A percentile compares a stretch with the other conserved stretches of the same genome.
Conservation (phyloP, 1,140 invertebrate species). For the Wiebesia pumilae region DNA sequence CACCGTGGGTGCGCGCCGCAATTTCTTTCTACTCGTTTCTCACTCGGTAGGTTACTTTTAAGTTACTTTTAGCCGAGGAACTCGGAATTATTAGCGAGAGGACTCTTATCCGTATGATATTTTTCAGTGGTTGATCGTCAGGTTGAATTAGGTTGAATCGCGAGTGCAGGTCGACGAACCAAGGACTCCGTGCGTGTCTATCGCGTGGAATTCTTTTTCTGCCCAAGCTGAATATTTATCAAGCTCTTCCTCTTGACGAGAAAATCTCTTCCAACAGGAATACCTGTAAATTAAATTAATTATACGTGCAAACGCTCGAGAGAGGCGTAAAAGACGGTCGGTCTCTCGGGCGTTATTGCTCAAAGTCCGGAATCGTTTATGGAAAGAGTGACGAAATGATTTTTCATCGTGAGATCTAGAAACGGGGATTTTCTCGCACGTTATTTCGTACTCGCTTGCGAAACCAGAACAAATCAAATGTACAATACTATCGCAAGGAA, state of each 20-base stretch:
- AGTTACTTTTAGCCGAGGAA: background rate
- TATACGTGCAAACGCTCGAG: background rate
- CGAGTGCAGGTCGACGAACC: background rate
- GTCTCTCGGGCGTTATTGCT: too few species aligned
- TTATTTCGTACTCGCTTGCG: too few species aligned
- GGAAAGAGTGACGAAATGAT: too few species aligned
- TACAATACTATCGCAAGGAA: too few species aligned
- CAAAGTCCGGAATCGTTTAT: too few species aligned
- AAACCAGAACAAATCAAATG: too few species aligned
- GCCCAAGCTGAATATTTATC: slow-evolving; percentile 16
- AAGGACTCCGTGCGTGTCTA: background rate
- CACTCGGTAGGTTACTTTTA: background rate
- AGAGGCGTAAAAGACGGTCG: too few species aligned
- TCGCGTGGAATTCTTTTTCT: slow-evolving; percentile 3
- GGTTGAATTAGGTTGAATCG: too few species aligned
- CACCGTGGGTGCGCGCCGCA: background rate
- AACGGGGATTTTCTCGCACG: too few species aligned
- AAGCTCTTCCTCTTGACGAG: background rate
- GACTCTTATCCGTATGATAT: background rate
- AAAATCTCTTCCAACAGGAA: background rate
- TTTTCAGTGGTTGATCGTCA: background rate
- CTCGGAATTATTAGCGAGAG: background rate
- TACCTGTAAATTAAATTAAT: background rate
- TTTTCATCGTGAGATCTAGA: too few species aligned
- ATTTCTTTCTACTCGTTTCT: background rate